These are phyloP conservation scores for Cyprinus carpio DNA, from an alignment of 2,113 vertebrate species.

Conservation along the genomic window DNA sequence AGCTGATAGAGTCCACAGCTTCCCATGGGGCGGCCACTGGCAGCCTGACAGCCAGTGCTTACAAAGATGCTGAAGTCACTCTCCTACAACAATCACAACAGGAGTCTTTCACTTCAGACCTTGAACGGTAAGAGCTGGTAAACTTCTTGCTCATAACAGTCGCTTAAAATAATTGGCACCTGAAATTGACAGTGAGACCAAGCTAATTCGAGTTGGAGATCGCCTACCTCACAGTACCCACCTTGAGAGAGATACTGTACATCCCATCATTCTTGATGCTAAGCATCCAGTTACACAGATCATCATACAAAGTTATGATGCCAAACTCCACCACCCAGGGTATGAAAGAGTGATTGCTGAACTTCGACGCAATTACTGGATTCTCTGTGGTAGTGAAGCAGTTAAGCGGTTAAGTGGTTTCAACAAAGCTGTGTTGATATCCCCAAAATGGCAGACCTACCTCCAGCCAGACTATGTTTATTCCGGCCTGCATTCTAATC, in stretches of 20 bases:
- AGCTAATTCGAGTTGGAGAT: neutral
- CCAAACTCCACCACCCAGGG: neutral
- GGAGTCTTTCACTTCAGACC: neutral
- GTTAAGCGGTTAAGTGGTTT: too few species aligned
- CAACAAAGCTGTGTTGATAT: too few species aligned
- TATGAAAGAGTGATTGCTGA: neutral
- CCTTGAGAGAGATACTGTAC: neutral
- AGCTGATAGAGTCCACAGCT: too few species aligned
- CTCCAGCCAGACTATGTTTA: too few species aligned
- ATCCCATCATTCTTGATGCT: neutral
- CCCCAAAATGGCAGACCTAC: too few species aligned
- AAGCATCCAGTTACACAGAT: neutral
- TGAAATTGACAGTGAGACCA: neutral
- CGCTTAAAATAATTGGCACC: neutral
- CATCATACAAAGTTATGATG: neutral
- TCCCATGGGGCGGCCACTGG: too few species aligned
- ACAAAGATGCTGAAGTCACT: neutral
- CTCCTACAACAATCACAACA: neutral
- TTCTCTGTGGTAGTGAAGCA: too few species aligned
- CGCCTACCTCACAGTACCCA: neutral
- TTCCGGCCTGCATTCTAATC: too few species aligned
- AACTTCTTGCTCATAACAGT: neutral
- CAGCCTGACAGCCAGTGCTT: too few species aligned
- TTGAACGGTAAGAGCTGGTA: neutral
- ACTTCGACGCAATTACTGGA: too few species aligned